Percentiles rank a stretch among this genome's conserved stretches.
phyloP scores from a whole-genome alignment of 92 coral and sea anemone species.

The Virgularia gustaviana region DNA sequence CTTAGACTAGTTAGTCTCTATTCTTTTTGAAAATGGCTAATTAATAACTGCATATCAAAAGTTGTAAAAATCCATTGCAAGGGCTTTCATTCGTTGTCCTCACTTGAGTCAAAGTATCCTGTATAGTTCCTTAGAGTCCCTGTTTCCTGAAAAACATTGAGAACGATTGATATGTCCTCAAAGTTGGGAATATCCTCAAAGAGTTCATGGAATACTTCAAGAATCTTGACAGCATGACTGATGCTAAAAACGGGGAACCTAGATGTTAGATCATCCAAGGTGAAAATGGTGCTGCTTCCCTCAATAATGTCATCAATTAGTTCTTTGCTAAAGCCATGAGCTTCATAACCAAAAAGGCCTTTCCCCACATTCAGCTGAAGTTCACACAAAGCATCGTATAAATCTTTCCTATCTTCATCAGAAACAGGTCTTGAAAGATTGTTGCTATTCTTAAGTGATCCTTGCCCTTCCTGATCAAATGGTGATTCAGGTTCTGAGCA shows the following conservation, averaged over 20 bases:
- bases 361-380: conserved; percentile 12
- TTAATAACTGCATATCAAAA: too few species aligned
- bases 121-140: too few species aligned
- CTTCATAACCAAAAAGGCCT: background rate
- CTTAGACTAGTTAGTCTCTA: too few species aligned
- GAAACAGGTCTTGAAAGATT: conserved; percentile 47
- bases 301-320: conserved; percentile 40
- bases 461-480: conserved; percentile 8
- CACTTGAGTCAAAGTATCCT: too few species aligned
- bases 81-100: too few species aligned
- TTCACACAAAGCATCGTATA: conserved; percentile 36
- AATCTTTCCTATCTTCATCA: conserved; percentile 26
- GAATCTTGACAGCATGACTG: conserved; percentile 49
- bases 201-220: conserved; percentile 57
- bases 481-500: background rate
- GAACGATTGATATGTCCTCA: conserved; percentile 29
- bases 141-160: too few species aligned
- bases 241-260: conserved; percentile 49
- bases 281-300: conserved; percentile 31
- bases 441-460: conserved; percentile 6
- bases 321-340: conserved; percentile 35
- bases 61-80: too few species aligned
- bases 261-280: conserved; percentile 39
- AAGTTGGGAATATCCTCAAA: conserved; percentile 56
- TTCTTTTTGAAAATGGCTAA: too few species aligned